Evolutionary conservation across 1,140 invertebrate genomes (phyloP).

Genomic region (Liolophura sinensis): DNA sequence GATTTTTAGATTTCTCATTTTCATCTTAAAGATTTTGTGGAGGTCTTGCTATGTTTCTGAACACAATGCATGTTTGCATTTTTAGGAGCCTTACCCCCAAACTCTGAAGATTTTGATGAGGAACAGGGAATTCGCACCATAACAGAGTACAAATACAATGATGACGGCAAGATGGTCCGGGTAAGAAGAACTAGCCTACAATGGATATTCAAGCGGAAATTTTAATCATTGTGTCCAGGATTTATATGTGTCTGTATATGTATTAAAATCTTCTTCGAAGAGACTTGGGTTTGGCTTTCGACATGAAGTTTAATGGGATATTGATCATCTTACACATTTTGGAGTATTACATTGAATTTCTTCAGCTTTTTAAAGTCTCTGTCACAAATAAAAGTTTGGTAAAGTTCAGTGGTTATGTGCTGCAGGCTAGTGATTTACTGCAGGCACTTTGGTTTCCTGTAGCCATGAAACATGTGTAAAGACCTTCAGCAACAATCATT

Average conservation of each 20-base stretch:
- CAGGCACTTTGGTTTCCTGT: too few relatives aligned
- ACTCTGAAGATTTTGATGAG: conserved; percentile 82
- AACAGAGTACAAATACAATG: conserved; percentile 90
- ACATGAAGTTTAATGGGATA: too few relatives aligned
- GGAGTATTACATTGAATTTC: too few relatives aligned
- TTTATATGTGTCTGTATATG: background rate
- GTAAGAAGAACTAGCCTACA: conserved; percentile 21
- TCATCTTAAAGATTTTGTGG: background rate
- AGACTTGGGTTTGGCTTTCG: background rate
- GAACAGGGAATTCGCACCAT: conserved; percentile 79
- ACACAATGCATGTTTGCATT: conserved; percentile 2
- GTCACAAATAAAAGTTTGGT: too few relatives aligned
- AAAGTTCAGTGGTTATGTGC: too few relatives aligned
- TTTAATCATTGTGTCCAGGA: background rate
- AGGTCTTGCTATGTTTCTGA: background rate
- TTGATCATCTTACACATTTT: too few relatives aligned
- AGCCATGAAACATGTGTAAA: too few relatives aligned
- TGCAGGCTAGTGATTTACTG: too few relatives aligned
- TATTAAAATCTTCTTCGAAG: background rate
- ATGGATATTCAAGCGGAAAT: too few relatives aligned
- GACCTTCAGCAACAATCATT: too few relatives aligned
- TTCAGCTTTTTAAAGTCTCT: background rate
- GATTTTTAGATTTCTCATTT: background rate
- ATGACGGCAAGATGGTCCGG: conserved; percentile 81
- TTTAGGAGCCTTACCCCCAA: conserved; percentile 72